Base-by-base conservation (phyloP, 2,797 vertebrate species). In the Neopelma chrysocephalum region DNA sequence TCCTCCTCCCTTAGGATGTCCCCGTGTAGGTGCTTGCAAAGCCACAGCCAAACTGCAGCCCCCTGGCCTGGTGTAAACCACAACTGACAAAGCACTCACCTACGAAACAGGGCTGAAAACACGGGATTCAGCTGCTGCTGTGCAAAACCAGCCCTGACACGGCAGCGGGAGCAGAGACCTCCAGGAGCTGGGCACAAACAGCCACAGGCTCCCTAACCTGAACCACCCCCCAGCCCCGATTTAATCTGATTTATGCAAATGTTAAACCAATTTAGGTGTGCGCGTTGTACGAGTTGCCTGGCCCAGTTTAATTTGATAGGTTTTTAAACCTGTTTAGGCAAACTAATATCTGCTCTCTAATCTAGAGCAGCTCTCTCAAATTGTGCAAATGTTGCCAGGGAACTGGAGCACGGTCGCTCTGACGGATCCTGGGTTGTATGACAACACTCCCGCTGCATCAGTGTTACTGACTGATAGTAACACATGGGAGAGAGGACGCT, bases 301-400 rank as follows among this genome's bases (percentile, higher is more conserved):
- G 90, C 88, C 93, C 53, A 15, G 62, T 94, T 96, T 89, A 84
- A 92, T 92, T 90, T 71, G 84, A 93, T 87, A 32, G 68, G 68
- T n/a, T 91, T 95, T 77, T 68, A 85, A 96, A 95, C 90, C 94
- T 76, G 84, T 95, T 96, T 91, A 82, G 90, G 76, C 92, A 94
- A 94, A 96, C 78, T 22, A 50, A 47, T 76, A 84, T 87, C 91
- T 92, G 89, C 71, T 87, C 85, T 51, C 91, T 78, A 25, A 92
- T 75, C 93, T 80, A 87, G 42, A 92, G 57, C 91, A 92, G 89
- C 90, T 60, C 86, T 64, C 86, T 62, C 82, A 25, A 25, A 60
- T 17, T 40, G 83, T 89, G 56, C 90, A 57, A 90, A 57, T 18
- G 84, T 62, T 85, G 96, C 91, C 93, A 87, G 72, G 78, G 90